Conservation (phyloP, 1,140 invertebrate species). For the Drosophila saltans region DNA sequence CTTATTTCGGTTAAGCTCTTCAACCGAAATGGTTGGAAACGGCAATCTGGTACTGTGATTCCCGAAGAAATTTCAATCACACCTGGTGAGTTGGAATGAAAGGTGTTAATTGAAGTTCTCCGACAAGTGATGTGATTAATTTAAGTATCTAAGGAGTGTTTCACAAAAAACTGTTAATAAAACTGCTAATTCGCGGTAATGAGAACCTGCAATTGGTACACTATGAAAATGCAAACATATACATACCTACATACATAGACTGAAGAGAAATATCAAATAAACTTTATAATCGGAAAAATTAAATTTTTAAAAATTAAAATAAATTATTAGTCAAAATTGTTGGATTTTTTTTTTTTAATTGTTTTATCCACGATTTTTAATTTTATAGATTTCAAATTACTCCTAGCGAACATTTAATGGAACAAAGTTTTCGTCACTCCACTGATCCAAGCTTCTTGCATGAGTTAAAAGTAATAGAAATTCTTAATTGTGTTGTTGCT, state of each 20-base stretch:
- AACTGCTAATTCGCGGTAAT: conserved; percentile 29
- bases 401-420: not conserved
- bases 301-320: no score
- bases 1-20: conserved; percentile 31
- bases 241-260: not conserved
- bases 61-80: conserved; percentile 13
- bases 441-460: conserved; percentile 31
- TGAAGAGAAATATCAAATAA: not conserved
- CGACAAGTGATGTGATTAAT: conserved; percentile 38
- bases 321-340: no score
- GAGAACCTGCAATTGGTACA: conserved; percentile 18
- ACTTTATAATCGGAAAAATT: not conserved
- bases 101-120: conserved; percentile 45
- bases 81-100: conserved; percentile 17
- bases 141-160: conserved; percentile 36
- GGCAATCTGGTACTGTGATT: not conserved
- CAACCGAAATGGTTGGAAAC: not conserved
- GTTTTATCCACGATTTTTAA: no score
- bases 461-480: conserved; percentile 19
- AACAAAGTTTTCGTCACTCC: not conserved
- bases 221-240: not conserved
- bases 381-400: not conserved
- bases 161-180: conserved; percentile 32
- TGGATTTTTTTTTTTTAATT: no score
- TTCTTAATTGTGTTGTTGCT: conserved; percentile 39